A percentile compares a stretch with the other conserved stretches of the same genome.
Evolutionary conservation across 2,888 invertebrate genomes (phyloP).

Genomic region (Archips xylosteana): DNA sequence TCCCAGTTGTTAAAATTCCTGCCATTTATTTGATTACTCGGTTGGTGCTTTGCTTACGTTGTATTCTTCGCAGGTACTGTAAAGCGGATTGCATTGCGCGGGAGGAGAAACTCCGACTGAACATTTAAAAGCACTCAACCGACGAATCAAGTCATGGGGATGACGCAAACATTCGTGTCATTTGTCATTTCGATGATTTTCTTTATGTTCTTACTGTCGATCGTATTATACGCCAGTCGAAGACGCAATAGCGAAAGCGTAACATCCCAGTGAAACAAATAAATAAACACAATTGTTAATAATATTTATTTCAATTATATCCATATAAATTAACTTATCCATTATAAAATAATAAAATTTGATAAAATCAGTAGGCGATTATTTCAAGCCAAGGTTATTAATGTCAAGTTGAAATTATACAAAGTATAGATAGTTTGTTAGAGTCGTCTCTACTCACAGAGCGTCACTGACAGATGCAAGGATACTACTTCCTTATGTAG

Average conservation of each 20-base stretch:
- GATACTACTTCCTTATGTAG: conserved; percentile 77
- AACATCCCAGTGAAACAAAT: conserved; percentile 44
- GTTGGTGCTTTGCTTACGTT: background rate
- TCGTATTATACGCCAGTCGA: background rate
- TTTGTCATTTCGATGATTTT: conserved; percentile 8
- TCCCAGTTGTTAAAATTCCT: background rate
- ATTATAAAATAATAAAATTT: conserved; percentile 64
- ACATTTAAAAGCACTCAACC: background rate
- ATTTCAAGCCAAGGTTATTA: conserved; percentile 71
- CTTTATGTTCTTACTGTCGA: conserved; percentile 2
- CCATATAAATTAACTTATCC: conserved; percentile 72
- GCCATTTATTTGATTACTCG: background rate
- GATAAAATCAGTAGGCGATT: conserved; percentile 72
- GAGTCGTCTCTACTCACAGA: conserved; percentile 9
- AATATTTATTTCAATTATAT: conserved; percentile 73
- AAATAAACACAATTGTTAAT: conserved; percentile 69
- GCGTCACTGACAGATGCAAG: conserved; percentile 53
- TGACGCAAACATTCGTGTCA: conserved; percentile 11
- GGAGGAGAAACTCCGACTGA: background rate
- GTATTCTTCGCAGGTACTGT: background rate
- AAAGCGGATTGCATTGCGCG: background rate
- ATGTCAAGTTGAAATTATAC: conserved; percentile 63
- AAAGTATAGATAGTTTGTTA: conserved; percentile 52
- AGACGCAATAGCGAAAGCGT: background rate
- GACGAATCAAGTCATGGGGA: background rate